A percentile compares a stretch with the other conserved stretches of the same genome.
Conservation (phyloP, 2,113 vertebrate species). For the Lycaon pictus region DNA sequence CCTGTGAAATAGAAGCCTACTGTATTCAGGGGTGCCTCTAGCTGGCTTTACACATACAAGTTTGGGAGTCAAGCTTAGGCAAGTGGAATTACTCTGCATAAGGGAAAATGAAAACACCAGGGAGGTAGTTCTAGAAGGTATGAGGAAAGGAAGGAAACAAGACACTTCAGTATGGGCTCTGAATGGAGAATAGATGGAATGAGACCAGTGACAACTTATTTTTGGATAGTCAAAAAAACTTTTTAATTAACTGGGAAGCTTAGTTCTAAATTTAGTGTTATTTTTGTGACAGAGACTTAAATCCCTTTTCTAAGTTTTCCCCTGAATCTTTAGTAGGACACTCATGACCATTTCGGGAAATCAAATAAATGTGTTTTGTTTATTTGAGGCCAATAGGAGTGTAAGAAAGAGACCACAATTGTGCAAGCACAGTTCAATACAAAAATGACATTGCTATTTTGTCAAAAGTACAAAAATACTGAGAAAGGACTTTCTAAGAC, state of each 20-base stretch:
- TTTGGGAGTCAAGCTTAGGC: background rate
- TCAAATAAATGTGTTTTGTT: background rate
- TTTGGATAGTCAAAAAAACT: background rate
- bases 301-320: background rate
- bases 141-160: background rate
- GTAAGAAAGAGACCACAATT: background rate
- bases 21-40: background rate
- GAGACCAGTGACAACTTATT: background rate
- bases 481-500: background rate
- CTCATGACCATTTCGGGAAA: background rate
- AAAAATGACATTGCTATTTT: background rate
- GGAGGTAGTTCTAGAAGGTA: background rate
- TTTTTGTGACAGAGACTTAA: background rate
- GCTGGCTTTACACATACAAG: background rate
- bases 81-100: background rate
- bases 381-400: background rate
- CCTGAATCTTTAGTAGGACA: background rate
- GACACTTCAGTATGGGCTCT: background rate
- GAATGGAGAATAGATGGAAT: background rate
- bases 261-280: background rate
- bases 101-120: background rate
- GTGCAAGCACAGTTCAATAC: background rate
- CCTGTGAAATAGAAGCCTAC: background rate
- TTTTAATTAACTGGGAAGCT: background rate
- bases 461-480: background rate